phyloP scores from a whole-genome alignment of 37 sponge, comb jelly and placozoan species.

The Sycon ciliatum region DNA sequence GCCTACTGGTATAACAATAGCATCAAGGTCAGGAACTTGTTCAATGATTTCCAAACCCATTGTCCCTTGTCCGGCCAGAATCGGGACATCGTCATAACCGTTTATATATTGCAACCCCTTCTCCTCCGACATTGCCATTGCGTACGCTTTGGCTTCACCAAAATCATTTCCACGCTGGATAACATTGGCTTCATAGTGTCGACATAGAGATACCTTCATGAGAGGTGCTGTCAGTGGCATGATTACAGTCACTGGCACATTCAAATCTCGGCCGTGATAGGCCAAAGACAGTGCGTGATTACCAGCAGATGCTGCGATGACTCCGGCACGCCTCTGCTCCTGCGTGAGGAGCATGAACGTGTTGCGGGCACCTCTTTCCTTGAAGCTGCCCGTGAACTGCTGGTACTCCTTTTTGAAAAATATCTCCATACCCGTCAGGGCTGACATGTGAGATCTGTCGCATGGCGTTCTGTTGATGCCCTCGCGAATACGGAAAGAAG shows the following conservation, averaged over 20 bases:
- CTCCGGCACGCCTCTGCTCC: conserved; percentile 54
- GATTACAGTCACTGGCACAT: conserved; percentile 65
- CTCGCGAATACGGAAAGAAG: conserved; percentile 50
- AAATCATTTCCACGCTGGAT: conserved; percentile 46
- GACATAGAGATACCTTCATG: conserved; percentile 60
- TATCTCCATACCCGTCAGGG: conserved; percentile 49
- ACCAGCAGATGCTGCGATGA: conserved; percentile 86
- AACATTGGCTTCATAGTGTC: conserved; percentile 48
- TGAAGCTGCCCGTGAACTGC: conserved; percentile 79
- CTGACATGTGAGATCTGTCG: conserved; percentile 47
- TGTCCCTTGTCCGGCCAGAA: conserved; percentile 79
- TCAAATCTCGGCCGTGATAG: conserved; percentile 60
- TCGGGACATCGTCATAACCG: conserved; percentile 68
- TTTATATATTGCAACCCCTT: conserved; percentile 53
- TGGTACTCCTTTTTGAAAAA: conserved; percentile 70
- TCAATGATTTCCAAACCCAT: conserved; percentile 65
- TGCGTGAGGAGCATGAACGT: conserved; percentile 33
- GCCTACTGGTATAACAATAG: conserved; percentile 77
- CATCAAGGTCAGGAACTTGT: conserved; percentile 65
- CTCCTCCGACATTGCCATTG: conserved; percentile 36
- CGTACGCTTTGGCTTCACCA: conserved; percentile 57
- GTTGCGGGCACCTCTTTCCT: conserved; percentile 80
- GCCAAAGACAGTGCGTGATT: conserved; percentile 83
- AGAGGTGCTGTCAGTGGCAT: conserved; percentile 70
- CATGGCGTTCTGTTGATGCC: conserved; percentile 58